Percentiles rank a stretch among this genome's conserved stretches.
These are phyloP conservation scores for Felis chaus DNA, from an alignment of 2,113 vertebrate genomes.

Conservation along the genomic window DNA sequence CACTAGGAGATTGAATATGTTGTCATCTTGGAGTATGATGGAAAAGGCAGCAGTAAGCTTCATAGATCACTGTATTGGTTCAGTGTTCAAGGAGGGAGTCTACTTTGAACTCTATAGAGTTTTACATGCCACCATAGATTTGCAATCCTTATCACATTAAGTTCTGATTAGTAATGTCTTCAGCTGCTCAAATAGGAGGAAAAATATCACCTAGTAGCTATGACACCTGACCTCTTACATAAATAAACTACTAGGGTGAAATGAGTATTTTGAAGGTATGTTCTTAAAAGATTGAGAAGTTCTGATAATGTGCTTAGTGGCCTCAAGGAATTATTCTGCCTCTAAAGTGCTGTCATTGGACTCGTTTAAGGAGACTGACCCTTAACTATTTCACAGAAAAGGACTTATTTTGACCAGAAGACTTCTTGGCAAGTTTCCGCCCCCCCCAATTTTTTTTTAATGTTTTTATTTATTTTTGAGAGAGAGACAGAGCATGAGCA, in stretches of 20 bases:
- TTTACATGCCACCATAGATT: conserved; percentile 26
- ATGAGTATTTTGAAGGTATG: conserved; percentile 31
- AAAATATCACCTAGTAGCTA: not conserved
- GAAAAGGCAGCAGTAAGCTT: not conserved
- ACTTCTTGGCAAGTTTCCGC: conserved; percentile 54
- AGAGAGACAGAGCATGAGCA: too few relatives aligned
- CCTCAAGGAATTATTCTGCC: conserved; percentile 37
- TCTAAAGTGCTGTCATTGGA: not conserved
- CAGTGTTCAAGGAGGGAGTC: not conserved
- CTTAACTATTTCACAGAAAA: not conserved
- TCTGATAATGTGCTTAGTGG: not conserved
- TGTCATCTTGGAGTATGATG: conserved; percentile 15
- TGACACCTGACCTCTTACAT: conserved; percentile 8
- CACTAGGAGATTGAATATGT: not conserved
- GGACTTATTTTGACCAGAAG: conserved; percentile 49
- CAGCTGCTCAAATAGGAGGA: conserved; percentile 18
- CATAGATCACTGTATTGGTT: conserved; percentile 33
- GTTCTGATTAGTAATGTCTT: conserved; percentile 22
- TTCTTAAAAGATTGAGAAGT: conserved; percentile 38
- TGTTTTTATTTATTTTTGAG: too few relatives aligned
- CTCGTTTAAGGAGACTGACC: conserved; percentile 39
- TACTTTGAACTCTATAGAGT: conserved; percentile 19
- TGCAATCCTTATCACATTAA: conserved; percentile 18
- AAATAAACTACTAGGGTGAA: conserved; percentile 18
- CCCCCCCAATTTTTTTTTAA: too few relatives aligned